Base-by-base conservation (phyloP, 2,888 invertebrate species). In the Oligia strigilis region DNA sequence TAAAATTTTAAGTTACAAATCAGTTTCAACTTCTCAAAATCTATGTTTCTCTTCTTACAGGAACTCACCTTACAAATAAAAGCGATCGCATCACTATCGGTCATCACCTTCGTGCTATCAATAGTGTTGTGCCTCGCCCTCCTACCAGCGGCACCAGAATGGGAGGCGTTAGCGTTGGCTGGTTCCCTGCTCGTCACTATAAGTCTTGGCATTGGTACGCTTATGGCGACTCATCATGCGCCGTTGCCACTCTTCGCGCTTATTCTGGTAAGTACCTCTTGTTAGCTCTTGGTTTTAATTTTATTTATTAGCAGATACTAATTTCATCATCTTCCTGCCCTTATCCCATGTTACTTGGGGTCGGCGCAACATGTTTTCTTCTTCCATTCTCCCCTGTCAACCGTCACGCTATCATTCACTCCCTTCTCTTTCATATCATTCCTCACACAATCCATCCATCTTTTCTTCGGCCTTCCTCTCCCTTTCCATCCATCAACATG, bases 211-310 rank as follows among this genome's bases (percentile, higher is more conserved):
- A 96, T 97, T 4, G 97, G 98, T 13, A 97, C 98, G n/a, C 94
- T 98, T 72, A 95, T 98, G 90, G 98, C 97, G 0, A 98, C 98
- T 6, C 95, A 97, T 78, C 97, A 97, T 89, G 97, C 97, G 43
- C 98, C 98, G 19, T 91, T 98, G 88, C 98, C 98, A 0, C 97
- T 99, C 64, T 99, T 98, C 92, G 98, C 98, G 55, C 97, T 98
- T 4, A 97, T 99, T 88, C 95, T 99, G 95, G 98, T 98, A 91
- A 96, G 97, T 58, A 58, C 58, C 58, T 58, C 23, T 55, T 52
- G 17, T 55, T 55, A 23, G 19, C 55, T 58, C 8, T 23, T 55
- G 6, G 19, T 19, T 19, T 55, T 55, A 55, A 52, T 40, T 40
- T 40, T 40, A 40, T 40, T 40, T 40, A 40, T 40, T 40, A 40